Conservation (phyloP, 2,888 invertebrate genomes). For the Frankliniella fusca region DNA sequence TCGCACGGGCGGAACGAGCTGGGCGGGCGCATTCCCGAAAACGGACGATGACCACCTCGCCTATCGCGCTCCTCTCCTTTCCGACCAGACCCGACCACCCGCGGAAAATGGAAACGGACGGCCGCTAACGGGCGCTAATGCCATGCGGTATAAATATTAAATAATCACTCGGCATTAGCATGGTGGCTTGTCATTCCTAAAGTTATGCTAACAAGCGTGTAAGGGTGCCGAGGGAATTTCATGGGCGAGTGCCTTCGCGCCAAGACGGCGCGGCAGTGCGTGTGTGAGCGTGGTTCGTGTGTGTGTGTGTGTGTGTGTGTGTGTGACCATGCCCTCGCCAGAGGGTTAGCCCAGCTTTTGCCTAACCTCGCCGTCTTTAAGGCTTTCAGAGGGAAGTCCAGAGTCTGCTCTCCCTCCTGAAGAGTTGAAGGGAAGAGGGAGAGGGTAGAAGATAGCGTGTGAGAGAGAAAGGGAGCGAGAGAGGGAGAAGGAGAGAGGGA, state of each 20-base stretch:
- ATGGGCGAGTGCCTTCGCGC: conserved; percentile 14
- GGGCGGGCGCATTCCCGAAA: no score
- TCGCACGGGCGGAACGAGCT: no score
- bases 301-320: background rate
- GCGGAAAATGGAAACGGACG: background rate
- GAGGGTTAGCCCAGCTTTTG: background rate
- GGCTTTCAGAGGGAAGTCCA: background rate
- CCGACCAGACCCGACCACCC: background rate
- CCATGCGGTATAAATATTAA: conserved; percentile 21
- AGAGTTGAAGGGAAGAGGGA: background rate
- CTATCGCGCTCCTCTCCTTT: background rate
- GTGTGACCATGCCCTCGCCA: background rate
- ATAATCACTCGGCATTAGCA: conserved; percentile 23
- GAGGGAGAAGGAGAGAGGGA: background rate
- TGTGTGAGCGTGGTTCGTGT: background rate
- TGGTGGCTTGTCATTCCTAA: conserved; percentile 22
- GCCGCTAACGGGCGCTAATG: background rate
- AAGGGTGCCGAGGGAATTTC: conserved; percentile 25
- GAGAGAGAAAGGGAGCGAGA: background rate
- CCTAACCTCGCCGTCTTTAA: background rate
- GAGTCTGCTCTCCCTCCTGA: background rate
- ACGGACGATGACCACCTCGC: background rate
- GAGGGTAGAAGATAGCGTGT: background rate
- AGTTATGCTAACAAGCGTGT: conserved; percentile 26
- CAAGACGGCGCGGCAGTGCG: background rate